Conservation (phyloP, 2,888 invertebrate species). For the Platypus cylindrus region DNA sequence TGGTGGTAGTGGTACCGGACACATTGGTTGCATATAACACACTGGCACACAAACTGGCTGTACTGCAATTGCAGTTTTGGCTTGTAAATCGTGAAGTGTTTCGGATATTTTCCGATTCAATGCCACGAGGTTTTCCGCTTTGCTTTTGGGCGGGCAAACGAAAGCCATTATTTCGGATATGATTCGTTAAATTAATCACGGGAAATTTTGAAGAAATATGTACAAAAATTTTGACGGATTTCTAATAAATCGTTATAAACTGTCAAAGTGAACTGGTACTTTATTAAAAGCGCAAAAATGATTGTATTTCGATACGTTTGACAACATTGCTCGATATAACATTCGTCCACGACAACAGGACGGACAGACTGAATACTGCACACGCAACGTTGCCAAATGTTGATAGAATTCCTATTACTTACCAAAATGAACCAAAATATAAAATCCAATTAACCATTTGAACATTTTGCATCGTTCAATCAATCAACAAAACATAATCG, state of each 20-base stretch:
- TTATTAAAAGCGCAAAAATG: background rate
- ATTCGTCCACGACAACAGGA: too few relatives aligned
- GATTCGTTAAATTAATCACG: too few relatives aligned
- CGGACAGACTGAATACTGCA: too few relatives aligned
- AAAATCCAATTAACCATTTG: conserved; percentile 9
- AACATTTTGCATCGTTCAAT: conserved; percentile 12
- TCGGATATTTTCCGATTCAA: conserved; percentile 24
- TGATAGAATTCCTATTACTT: conserved; percentile 4
- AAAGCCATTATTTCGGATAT: conserved; percentile 21
- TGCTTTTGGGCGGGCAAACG: conserved; percentile 24
- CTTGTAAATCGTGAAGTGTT: conserved; percentile 25
- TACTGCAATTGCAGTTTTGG: conserved; percentile 18
- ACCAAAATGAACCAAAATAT: conserved; percentile 8
- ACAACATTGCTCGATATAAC: too few relatives aligned
- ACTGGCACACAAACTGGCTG: conserved; percentile 37
- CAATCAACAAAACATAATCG: too few relatives aligned
- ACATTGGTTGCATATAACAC: conserved; percentile 32
- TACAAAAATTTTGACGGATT: conserved; percentile 10
- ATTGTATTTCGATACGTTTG: too few relatives aligned
- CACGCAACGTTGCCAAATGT: too few relatives aligned
- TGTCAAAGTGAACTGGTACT: too few relatives aligned
- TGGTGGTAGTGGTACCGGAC: conserved; percentile 25
- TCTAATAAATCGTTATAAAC: too few relatives aligned
- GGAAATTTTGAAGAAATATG: conserved; percentile 8
- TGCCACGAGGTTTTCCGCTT: conserved; percentile 22